Evolutionary conservation across 2,113 vertebrate genomes (phyloP).

Genomic region (Nymphicus hollandicus): DNA sequence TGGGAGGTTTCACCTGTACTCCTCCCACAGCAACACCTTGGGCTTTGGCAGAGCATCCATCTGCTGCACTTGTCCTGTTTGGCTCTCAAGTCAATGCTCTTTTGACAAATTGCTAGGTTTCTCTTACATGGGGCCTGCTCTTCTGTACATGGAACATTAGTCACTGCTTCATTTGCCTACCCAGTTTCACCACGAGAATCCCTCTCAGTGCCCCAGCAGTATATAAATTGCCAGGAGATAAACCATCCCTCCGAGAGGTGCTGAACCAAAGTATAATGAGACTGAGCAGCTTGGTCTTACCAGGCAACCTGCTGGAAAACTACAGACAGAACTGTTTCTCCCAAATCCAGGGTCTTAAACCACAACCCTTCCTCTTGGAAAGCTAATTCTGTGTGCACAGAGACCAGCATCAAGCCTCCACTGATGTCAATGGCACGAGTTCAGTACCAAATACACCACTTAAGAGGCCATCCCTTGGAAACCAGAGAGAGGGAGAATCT

Average conservation of each 20-base stretch:
- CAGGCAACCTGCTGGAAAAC: background rate
- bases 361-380: background rate
- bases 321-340: background rate
- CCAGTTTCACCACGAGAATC: background rate
- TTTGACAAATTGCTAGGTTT: background rate
- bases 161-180: background rate
- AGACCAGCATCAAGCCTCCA: background rate
- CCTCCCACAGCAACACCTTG: constrained; percentile 8
- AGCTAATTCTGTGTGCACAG: background rate
- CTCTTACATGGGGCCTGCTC: background rate
- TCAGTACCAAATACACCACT: background rate
- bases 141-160: background rate
- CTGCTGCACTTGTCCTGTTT: background rate
- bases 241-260: background rate
- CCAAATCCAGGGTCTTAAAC: background rate
- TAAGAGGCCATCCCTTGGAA: background rate
- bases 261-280: background rate
- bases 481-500: background rate
- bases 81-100: background rate
- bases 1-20: background rate
- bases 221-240: background rate
- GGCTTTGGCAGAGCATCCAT: background rate
- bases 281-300: background rate
- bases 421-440: background rate
- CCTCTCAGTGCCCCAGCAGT: background rate